Percentiles rank a stretch among this genome's conserved stretches.
These are phyloP conservation scores for Cyprichromis sp. DNA, from an alignment of 2,113 vertebrate species.

Conservation along the genomic window DNA sequence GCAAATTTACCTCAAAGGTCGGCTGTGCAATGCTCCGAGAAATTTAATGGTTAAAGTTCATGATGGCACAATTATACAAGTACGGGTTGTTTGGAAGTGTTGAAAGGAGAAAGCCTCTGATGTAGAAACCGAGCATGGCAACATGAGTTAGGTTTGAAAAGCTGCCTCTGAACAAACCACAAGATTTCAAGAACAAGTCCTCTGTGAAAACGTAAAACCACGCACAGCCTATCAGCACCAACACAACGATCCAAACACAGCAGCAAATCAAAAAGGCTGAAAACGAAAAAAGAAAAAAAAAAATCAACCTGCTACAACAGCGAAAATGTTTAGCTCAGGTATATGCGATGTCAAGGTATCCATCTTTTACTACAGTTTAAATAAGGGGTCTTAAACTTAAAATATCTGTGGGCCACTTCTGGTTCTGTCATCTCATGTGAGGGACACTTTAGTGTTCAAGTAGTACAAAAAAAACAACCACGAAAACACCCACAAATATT, in stretches of 20 bases:
- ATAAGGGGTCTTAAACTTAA: neutral
- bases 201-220: neutral
- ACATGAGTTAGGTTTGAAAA: neutral
- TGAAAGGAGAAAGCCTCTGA: neutral
- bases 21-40: neutral
- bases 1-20: neutral
- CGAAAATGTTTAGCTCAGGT: neutral
- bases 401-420: neutral
- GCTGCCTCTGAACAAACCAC: neutral
- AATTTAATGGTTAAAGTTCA: neutral
- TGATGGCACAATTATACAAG: neutral
- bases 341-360: neutral
- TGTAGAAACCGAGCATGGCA: neutral
- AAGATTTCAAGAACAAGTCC: neutral
- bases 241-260: neutral
- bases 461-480: neutral
- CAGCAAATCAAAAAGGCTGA: neutral
- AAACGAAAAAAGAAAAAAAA: rapidly evolving
- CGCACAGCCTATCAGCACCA: neutral
- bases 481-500: neutral
- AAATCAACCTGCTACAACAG: neutral
- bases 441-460: neutral
- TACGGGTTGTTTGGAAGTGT: neutral
- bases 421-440: neutral
- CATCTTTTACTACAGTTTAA: neutral